Conservation (phyloP, 2,888 invertebrate genomes). For the Stenolophus ochropezus region DNA sequence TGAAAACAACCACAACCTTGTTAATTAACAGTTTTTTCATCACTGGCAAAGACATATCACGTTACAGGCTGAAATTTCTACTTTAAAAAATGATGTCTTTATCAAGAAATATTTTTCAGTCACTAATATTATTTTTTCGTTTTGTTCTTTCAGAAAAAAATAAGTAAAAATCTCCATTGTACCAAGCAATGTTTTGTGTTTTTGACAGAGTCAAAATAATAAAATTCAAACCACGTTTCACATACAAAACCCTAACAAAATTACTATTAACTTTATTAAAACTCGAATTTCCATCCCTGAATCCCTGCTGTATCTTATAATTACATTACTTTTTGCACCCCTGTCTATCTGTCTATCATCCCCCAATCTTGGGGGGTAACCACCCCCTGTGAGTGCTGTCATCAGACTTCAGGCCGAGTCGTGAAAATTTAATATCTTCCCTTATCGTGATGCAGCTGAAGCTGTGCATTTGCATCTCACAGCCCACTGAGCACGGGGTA, state of each 20-base stretch:
- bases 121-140: no score
- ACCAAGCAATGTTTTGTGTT: no score
- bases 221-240: not conserved
- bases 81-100: no score
- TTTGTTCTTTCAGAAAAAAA: no score
- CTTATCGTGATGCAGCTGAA: slow-evolving; percentile 19
- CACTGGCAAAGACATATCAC: no score
- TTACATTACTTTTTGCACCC: slow-evolving; percentile 18
- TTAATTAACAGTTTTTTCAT: no score
- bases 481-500: not conserved
- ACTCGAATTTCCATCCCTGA: not conserved
- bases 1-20: no score
- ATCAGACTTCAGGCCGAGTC: slow-evolving; percentile 1
- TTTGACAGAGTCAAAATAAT: no score
- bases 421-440: slow-evolving; percentile 41
- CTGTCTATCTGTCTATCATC: not conserved
- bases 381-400: not conserved
- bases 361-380: not conserved
- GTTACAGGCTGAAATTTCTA: no score
- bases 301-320: not conserved
- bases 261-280: slow-evolving; percentile 1
- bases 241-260: not conserved
- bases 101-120: no score
- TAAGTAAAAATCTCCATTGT: no score
- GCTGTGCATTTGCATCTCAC: slow-evolving; percentile 5